Percentiles rank a stretch among this genome's conserved stretches.
phyloP scores from a whole-genome alignment of 2,113 vertebrate species.

The Dasyprocta punctata region DNA sequence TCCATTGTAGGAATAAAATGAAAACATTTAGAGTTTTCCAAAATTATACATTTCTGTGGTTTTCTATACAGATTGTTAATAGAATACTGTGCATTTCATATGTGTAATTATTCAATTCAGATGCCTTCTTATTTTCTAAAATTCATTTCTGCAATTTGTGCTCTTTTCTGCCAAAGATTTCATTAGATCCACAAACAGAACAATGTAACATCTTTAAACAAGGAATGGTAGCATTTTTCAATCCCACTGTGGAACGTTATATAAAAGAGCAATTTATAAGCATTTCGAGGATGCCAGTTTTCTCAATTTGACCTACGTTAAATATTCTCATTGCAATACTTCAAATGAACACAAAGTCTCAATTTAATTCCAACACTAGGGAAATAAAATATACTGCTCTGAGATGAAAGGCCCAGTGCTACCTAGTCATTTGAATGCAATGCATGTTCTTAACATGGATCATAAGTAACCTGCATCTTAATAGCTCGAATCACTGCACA shows the following conservation, averaged over 20 bases:
- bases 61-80: slow-evolving; percentile 48
- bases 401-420: slow-evolving; percentile 82
- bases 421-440: slow-evolving; percentile 76
- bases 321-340: slow-evolving; percentile 89
- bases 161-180: slow-evolving; percentile 66
- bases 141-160: slow-evolving; percentile 53
- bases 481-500: slow-evolving; percentile 73
- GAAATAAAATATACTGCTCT: slow-evolving; percentile 82
- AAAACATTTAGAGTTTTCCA: slow-evolving; percentile 20
- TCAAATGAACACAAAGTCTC: slow-evolving; percentile 87
- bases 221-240: slow-evolving; percentile 67
- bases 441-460: slow-evolving; percentile 70
- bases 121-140: slow-evolving; percentile 44
- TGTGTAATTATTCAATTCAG: slow-evolving; percentile 57
- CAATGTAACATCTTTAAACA: slow-evolving; percentile 61
- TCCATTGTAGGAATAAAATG: slow-evolving; percentile 72
- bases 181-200: slow-evolving; percentile 73
- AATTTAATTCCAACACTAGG: slow-evolving; percentile 86
- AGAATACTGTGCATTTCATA: slow-evolving; percentile 38
- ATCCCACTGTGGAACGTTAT: slow-evolving; percentile 49
- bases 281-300: slow-evolving; percentile 80
- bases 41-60: neutral
- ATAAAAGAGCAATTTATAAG: slow-evolving; percentile 78
- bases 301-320: slow-evolving; percentile 87
- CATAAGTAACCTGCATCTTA: slow-evolving; percentile 77